Evolutionary conservation across 2,113 vertebrate genomes (phyloP).

Genomic region (Prochilodus magdalenae): DNA sequence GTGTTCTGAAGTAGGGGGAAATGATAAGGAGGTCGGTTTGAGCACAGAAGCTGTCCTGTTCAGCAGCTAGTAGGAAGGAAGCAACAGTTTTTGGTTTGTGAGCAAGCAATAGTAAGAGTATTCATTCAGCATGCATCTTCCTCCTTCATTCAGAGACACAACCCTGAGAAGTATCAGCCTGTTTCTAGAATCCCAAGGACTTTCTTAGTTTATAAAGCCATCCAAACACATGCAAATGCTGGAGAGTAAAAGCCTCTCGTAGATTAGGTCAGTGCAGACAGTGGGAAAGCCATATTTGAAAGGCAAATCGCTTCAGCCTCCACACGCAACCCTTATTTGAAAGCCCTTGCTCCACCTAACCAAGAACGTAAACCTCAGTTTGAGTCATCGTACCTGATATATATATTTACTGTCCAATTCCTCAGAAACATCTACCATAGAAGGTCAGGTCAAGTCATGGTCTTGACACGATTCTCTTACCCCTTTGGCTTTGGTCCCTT

Average conservation of each 20-base stretch:
- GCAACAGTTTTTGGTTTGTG: neutral
- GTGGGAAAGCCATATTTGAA: slow-evolving; percentile 32
- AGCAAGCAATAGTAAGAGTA: slow-evolving; percentile 20
- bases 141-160: slow-evolving; percentile 19
- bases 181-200: slow-evolving; percentile 6
- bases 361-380: neutral
- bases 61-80: slow-evolving; percentile 56
- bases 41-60: slow-evolving; percentile 54
- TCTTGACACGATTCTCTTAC: no score
- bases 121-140: slow-evolving; percentile 13
- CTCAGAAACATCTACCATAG: no score
- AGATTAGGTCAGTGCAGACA: neutral
- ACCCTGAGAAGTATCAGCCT: slow-evolving; percentile 39
- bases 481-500: no score
- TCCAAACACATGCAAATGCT: slow-evolving; percentile 19
- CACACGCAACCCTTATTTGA: slow-evolving; percentile 1
- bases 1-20: no score
- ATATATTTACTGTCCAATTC: no score
- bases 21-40: neutral
- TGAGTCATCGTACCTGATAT: neutral
- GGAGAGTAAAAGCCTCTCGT: slow-evolving; percentile 17
- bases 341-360: neutral
- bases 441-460: no score
- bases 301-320: slow-evolving; percentile 34
- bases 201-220: slow-evolving; percentile 37